Evolutionary conservation across 2,113 vertebrate genomes (phyloP).

Genomic region (Ailurus styani): DNA sequence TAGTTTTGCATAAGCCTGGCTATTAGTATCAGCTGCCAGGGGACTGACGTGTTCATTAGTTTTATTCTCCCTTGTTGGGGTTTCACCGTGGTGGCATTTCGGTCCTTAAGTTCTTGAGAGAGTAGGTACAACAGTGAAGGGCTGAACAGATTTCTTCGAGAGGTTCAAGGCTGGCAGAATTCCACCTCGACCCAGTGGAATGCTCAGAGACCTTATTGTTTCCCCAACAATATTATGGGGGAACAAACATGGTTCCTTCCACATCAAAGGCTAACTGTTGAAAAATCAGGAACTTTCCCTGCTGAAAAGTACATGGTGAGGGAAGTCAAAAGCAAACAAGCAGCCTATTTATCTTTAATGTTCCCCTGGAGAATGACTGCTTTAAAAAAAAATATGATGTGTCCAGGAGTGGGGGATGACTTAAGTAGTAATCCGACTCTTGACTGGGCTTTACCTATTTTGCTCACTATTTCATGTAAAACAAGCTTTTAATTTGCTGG

Average conservation of each 20-base stretch:
- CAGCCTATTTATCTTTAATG: not conserved
- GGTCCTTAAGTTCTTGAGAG: not conserved
- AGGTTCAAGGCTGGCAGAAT: not conserved
- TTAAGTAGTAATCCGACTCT: not conserved
- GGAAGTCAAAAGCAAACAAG: not conserved
- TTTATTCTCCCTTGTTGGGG: slow-evolving; percentile 3
- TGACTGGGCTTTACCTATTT: not conserved
- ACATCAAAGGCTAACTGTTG: not conserved
- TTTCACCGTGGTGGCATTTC: not conserved
- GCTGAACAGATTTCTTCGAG: not conserved
- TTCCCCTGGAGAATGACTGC: not conserved
- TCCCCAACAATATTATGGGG: not conserved
- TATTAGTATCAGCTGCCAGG: slow-evolving; percentile 54
- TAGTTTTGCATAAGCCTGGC: slow-evolving; percentile 66
- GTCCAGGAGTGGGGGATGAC: not conserved
- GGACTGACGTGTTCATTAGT: slow-evolving; percentile 34
- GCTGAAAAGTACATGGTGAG: not conserved
- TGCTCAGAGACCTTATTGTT: not conserved
- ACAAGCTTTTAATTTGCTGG: slow-evolving; percentile 1
- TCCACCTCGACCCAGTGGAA: not conserved
- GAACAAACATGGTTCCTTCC: not conserved
- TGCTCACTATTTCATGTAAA: slow-evolving; percentile 5
- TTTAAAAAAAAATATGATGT: not conserved
- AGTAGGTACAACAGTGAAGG: not conserved
- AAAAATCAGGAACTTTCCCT: not conserved